These are phyloP conservation scores for Sicus ferrugineus DNA, from an alignment of 2,888 invertebrate genomes.

Conservation along the genomic window DNA sequence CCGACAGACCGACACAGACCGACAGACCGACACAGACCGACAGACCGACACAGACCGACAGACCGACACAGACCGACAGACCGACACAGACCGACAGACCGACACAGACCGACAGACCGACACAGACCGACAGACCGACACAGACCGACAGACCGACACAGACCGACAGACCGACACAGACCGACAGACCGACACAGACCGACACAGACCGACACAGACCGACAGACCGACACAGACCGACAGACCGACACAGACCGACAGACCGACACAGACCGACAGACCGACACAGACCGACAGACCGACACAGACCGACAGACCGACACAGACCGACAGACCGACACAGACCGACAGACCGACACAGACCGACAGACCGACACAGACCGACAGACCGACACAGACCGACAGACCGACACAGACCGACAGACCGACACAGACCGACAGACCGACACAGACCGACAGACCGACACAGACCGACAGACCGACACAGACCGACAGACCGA, in stretches of 20 bases:
- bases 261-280: background rate
- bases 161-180: slow-evolving; percentile 6
- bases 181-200: background rate
- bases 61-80: background rate
- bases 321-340: slow-evolving; percentile 9
- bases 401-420: background rate
- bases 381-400: background rate
- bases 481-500: background rate
- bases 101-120: background rate
- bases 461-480: background rate
- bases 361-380: slow-evolving; percentile 6
- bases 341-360: background rate
- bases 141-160: background rate
- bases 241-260: background rate
- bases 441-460: background rate
- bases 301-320: background rate
- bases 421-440: background rate
- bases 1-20: background rate
- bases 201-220: background rate
- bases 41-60: background rate
- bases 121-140: slow-evolving; percentile 9
- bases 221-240: background rate
- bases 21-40: background rate
- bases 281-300: background rate
- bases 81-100: background rate